Conservation (phyloP, 2,797 vertebrate genomes). For the Bucorvus abyssinicus region DNA sequence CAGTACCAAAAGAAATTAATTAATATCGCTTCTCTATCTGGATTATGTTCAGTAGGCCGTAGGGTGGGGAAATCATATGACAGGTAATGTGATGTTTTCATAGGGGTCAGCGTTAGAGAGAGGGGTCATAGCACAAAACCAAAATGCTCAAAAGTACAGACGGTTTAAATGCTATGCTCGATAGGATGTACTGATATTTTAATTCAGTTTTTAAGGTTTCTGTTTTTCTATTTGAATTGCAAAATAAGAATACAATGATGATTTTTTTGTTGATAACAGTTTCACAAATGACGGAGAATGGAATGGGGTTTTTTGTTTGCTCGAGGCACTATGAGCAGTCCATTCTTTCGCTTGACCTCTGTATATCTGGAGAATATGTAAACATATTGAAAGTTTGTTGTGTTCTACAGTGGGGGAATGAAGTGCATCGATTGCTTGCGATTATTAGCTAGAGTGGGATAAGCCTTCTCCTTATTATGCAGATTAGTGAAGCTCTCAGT, state of each 20-base stretch:
- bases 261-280: constrained; percentile 77
- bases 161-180: constrained; percentile 43
- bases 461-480: constrained; percentile 99
- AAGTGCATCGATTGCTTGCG: constrained; percentile 95
- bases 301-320: constrained; percentile 75
- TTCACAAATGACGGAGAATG: constrained; percentile 75
- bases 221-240: constrained; percentile 7
- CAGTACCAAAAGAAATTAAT: constrained; percentile 8
- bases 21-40: not conserved
- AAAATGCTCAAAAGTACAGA: constrained; percentile 1
- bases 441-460: constrained; percentile 99
- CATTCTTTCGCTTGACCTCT: constrained; percentile 84
- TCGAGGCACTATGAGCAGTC: constrained; percentile 82
- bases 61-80: not conserved
- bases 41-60: not conserved
- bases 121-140: not conserved
- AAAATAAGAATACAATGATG: constrained; percentile 72
- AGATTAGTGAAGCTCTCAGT: constrained; percentile 98
- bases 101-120: not conserved
- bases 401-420: constrained; percentile 92
- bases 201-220: not conserved
- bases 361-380: constrained; percentile 75
- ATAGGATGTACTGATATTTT: constrained; percentile 12
- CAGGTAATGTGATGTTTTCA: constrained; percentile 6
- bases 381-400: constrained; percentile 84